Conservation (phyloP, 2,888 invertebrate genomes). For the Pristionchus arcanus region DNA sequence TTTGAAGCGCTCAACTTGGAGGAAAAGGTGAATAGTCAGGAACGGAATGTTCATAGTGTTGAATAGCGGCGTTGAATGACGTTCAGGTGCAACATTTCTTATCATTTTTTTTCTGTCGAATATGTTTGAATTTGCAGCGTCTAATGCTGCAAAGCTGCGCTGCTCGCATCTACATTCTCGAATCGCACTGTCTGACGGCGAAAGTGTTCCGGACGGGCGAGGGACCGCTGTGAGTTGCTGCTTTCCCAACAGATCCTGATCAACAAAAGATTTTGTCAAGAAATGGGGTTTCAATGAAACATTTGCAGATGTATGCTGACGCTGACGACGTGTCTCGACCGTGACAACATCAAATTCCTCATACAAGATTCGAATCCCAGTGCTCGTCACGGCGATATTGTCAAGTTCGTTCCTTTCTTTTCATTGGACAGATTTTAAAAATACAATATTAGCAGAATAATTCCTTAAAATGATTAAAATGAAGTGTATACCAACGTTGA, state of each 20-base stretch:
- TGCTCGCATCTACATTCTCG: constrained; percentile 30
- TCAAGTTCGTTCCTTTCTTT: neutral
- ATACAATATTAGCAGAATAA: too few species aligned
- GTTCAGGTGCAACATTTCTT: too few species aligned
- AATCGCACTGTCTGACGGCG: constrained; percentile 1
- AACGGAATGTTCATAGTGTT: too few species aligned
- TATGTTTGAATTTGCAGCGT: neutral
- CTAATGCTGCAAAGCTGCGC: constrained; percentile 34
- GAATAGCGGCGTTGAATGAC: too few species aligned
- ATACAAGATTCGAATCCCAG: constrained; percentile 17
- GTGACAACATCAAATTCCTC: constrained; percentile 19
- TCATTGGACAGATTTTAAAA: too few species aligned
- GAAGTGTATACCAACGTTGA: too few species aligned
- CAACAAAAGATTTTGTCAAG: neutral
- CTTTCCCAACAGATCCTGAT: too few species aligned
- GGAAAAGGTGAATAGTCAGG: neutral
- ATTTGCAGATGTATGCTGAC: neutral
- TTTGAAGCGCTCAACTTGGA: neutral
- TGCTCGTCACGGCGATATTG: neutral
- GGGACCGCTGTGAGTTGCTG: neutral
- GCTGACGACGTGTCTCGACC: neutral
- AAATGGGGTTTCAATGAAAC: neutral
- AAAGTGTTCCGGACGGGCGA: constrained; percentile 10
- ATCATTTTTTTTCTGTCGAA: neutral
- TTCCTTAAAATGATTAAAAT: too few species aligned